Base-by-base conservation (phyloP, 2,888 invertebrate genomes). In the Drepanosiphum platanoidis region DNA sequence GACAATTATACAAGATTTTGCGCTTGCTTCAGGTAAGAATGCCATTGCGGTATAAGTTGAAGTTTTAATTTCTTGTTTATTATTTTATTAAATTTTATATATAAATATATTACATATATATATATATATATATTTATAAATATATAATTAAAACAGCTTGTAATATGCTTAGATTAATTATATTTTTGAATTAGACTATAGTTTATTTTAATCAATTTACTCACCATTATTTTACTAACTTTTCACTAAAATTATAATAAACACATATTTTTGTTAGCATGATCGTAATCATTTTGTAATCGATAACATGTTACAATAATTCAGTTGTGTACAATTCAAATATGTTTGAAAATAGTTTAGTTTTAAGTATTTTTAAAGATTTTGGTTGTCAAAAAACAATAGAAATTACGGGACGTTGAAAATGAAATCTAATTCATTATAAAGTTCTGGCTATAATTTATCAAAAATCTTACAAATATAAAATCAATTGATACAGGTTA, bases 11-110 rank as follows among this genome's bases (percentile, higher is more conserved):
- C 77, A 77, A 84, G 52, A 84, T 68, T 84, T 82, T 66, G 27
- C 18, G 84, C 84, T 77, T 77, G 68, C 74, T 77, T 77, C 77
- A 84, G 77, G 84, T 84, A 84, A 84, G 84, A 74, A 70, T 58
- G 66, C 74, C 74, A 75, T 32, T 46, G 84, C 68, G 30, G 75
- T 77, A 83, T 66, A 66, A 68, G 36, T 70, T 66, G 58, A 58
- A 64, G 64, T 83, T 15, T 22, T 27, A 46, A 64, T 39, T 34
- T 66, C 34, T 46, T 74, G n/a, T 75, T 84, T 39, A 84, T 77
- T 70, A 32, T 64, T 80, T 52, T 52, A 81, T 58, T 58, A 34
- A 34, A 1, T 34, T 66, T n/a, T 66, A 66, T 66, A 66, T 32
- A 32, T 66, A 66, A 15, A 11, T 32, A 66, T 32, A 66, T 32